Evolutionary conservation across 1,140 invertebrate genomes (phyloP).

Genomic region (Nebria ingens): DNA sequence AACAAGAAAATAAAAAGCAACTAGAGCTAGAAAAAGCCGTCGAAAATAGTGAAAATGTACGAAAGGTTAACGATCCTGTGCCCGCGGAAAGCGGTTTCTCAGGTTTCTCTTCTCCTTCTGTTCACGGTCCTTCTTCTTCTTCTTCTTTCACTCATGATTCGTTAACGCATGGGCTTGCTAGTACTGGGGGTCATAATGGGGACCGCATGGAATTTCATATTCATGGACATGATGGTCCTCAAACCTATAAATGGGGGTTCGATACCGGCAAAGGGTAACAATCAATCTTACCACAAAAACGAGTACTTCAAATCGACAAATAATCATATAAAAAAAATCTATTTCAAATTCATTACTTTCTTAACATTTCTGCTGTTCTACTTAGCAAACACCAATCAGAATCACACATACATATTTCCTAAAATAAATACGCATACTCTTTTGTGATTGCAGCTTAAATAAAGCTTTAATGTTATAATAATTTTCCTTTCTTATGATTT

Average conservation of each 20-base stretch:
- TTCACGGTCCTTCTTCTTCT: slow-evolving; percentile 6
- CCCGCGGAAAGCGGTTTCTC: slow-evolving; percentile 4
- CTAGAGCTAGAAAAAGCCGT: slow-evolving; percentile 17
- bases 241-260: slow-evolving; percentile 78
- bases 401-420: too few relatives aligned
- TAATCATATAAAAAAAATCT: too few relatives aligned
- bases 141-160: slow-evolving; percentile 10
- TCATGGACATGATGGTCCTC: slow-evolving; percentile 65
- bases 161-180: slow-evolving; percentile 13
- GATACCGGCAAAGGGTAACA: slow-evolving; percentile 75
- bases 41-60: slow-evolving; percentile 14
- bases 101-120: slow-evolving; percentile 10
- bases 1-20: slow-evolving; percentile 27
- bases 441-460: too few relatives aligned
- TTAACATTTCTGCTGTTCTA: slow-evolving; percentile 11
- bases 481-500: too few relatives aligned
- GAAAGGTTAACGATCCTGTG: slow-evolving; percentile 12
- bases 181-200: slow-evolving; percentile 1
- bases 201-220: slow-evolving; percentile 43
- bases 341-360: too few relatives aligned
- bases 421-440: too few relatives aligned
- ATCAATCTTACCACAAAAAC: too few relatives aligned
- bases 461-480: too few relatives aligned
- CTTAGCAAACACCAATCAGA: too few relatives aligned
- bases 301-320: too few relatives aligned